These are phyloP conservation scores for Pollachius pollachius DNA, from an alignment of 2,113 vertebrate species.

Conservation along the genomic window DNA sequence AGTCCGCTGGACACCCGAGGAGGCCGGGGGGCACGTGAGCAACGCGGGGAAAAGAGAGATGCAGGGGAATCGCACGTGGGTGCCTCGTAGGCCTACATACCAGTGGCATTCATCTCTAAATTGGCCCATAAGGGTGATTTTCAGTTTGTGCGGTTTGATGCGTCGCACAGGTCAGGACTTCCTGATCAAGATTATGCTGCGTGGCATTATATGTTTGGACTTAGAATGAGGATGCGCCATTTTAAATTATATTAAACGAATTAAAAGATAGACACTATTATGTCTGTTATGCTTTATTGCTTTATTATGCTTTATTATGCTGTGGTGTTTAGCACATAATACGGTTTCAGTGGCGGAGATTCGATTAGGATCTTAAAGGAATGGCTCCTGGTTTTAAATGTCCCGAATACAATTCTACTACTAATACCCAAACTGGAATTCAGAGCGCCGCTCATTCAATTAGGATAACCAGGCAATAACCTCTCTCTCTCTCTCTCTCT, in stretches of 20 bases:
- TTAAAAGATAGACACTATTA: too few species aligned
- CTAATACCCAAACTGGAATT: neutral
- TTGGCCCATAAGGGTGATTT: slow-evolving; percentile 71
- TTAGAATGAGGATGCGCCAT: neutral
- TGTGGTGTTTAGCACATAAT: too few species aligned
- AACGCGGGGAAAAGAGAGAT: slow-evolving; percentile 44
- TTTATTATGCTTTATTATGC: too few species aligned
- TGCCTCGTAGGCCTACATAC: slow-evolving; percentile 39
- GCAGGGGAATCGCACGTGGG: slow-evolving; percentile 43
- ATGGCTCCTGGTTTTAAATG: slow-evolving; percentile 41
- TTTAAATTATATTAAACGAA: too few species aligned
- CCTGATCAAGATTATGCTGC: slow-evolving; percentile 64
- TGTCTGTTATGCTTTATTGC: too few species aligned
- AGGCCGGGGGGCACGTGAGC: slow-evolving; percentile 19
- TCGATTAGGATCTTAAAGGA: slow-evolving; percentile 22
- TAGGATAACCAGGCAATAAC: slow-evolving; percentile 20
- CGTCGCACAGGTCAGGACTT: slow-evolving; percentile 47
- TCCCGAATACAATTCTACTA: slow-evolving; percentile 26
- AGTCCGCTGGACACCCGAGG: slow-evolving; percentile 37
- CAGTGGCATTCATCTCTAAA: slow-evolving; percentile 68
- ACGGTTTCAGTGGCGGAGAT: too few species aligned
- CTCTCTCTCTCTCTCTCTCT: slow-evolving; percentile 30
- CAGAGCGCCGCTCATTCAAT: slow-evolving; percentile 63
- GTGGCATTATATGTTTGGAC: slow-evolving; percentile 33
- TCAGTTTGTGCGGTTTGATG: slow-evolving; percentile 27